phyloP scores from a whole-genome alignment of 2,113 vertebrate genomes.

The Sebastes fasciatus region DNA sequence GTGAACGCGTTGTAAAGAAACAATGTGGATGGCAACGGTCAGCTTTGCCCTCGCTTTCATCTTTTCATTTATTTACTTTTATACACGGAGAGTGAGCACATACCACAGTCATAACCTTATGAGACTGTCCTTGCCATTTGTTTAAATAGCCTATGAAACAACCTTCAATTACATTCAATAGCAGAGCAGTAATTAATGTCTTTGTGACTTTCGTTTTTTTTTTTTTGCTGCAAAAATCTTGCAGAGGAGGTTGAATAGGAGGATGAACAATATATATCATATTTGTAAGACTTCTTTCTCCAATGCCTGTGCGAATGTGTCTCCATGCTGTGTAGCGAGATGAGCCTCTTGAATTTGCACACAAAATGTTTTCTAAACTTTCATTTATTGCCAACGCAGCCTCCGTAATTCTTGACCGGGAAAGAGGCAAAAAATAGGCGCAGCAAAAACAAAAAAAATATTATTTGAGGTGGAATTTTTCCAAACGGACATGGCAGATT shows the following conservation, averaged over 20 bases:
- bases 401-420: neutral
- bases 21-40: neutral
- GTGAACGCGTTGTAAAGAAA: neutral
- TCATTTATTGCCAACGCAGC: too few species aligned
- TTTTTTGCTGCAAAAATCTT: neutral
- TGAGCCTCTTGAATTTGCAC: neutral
- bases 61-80: neutral
- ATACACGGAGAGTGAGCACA: neutral
- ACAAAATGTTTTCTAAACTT: neutral
- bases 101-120: neutral
- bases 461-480: too few species aligned
- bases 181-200: neutral
- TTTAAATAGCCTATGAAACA: slow-evolving; percentile 4
- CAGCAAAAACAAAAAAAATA: neutral
- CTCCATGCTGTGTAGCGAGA: neutral
- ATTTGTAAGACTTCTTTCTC: too few species aligned
- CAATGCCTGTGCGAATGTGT: too few species aligned
- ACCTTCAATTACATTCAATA: neutral
- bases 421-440: neutral
- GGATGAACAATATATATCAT: too few species aligned
- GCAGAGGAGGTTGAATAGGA: neutral
- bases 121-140: slow-evolving; percentile 1
- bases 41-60: neutral
- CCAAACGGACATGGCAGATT: neutral
- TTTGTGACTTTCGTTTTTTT: too few species aligned